These are phyloP conservation scores for Selenia dentaria DNA, from an alignment of 2,888 invertebrate genomes.

Conservation along the genomic window DNA sequence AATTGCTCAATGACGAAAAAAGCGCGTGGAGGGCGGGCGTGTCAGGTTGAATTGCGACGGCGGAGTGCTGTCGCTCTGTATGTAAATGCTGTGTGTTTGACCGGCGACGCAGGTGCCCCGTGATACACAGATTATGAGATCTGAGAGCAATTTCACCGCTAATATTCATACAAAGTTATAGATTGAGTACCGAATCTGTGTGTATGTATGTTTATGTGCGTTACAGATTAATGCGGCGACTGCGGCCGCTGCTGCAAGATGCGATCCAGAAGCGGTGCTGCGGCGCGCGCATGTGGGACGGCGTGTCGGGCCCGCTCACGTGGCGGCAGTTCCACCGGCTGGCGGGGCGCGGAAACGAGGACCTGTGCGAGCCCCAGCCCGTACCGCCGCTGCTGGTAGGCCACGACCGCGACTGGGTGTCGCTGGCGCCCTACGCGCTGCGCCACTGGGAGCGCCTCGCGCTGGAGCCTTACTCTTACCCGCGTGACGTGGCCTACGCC, in stretches of 20 bases:
- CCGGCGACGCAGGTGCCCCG: conserved; percentile 4
- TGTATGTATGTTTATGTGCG: not conserved
- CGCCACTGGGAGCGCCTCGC: conserved; percentile 98
- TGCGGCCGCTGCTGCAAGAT: conserved; percentile 97
- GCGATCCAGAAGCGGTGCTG: conserved; percentile 97
- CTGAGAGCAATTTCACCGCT: conserved; percentile 1
- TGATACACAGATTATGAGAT: conserved; percentile 21
- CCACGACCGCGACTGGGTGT: conserved; percentile 97
- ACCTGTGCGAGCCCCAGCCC: conserved; percentile 98
- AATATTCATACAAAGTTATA: not conserved
- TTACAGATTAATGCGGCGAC: conserved; percentile 89
- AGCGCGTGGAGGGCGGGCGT: conserved; percentile 13
- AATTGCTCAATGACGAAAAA: conserved; percentile 11
- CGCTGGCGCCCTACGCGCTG: conserved; percentile 96
- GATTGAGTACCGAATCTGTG: not conserved
- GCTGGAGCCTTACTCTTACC: conserved; percentile 98
- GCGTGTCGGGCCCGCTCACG: conserved; percentile 98
- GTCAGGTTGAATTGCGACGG: conserved; percentile 1
- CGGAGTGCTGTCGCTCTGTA: conserved; percentile 7
- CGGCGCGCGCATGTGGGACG: conserved; percentile 95
- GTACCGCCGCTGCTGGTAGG: conserved; percentile 97
- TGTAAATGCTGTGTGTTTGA: not conserved
- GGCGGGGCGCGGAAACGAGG: conserved; percentile 96
- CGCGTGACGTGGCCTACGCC: conserved; percentile 97
- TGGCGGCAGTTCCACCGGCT: conserved; percentile 99